phyloP scores from a whole-genome alignment of 2,888 invertebrate genomes.

The Tetragonula carbonaria region DNA sequence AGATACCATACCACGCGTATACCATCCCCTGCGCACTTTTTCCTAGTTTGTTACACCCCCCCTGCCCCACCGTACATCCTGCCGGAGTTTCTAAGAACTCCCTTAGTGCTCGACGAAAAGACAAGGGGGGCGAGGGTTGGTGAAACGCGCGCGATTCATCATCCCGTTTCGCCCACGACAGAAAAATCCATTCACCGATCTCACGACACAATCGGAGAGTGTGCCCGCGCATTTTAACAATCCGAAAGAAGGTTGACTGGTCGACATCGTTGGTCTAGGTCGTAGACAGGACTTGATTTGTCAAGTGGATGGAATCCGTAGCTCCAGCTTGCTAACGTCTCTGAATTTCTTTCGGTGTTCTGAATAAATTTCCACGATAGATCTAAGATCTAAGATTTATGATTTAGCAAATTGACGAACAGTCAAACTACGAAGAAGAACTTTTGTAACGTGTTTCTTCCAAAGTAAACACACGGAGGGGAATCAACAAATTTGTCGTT shows the following conservation, averaged over 20 bases:
- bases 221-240: slow-evolving; percentile 75
- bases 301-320: background rate
- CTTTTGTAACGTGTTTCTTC: no score
- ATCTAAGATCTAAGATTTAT: background rate
- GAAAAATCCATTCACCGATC: slow-evolving; percentile 69
- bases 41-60: slow-evolving; percentile 29
- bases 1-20: slow-evolving; percentile 7
- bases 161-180: slow-evolving; percentile 50
- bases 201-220: slow-evolving; percentile 61
- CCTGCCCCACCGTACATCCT: slow-evolving; percentile 10
- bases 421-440: fast-evolving
- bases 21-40: slow-evolving; percentile 50
- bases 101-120: slow-evolving; percentile 50
- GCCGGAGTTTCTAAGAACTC: slow-evolving; percentile 36
- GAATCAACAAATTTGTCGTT: background rate
- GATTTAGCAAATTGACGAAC: background rate
- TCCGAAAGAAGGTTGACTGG: slow-evolving; percentile 34
- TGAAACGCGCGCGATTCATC: slow-evolving; percentile 69
- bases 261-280: slow-evolving; percentile 63
- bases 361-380: background rate
- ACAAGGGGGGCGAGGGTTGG: slow-evolving; percentile 55
- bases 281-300: slow-evolving; percentile 35
- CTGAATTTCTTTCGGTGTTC: background rate
- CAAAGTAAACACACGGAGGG: background rate
- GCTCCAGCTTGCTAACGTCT: background rate